Conservation (phyloP, 2,797 vertebrate genomes). For the Amniataba percoides region DNA sequence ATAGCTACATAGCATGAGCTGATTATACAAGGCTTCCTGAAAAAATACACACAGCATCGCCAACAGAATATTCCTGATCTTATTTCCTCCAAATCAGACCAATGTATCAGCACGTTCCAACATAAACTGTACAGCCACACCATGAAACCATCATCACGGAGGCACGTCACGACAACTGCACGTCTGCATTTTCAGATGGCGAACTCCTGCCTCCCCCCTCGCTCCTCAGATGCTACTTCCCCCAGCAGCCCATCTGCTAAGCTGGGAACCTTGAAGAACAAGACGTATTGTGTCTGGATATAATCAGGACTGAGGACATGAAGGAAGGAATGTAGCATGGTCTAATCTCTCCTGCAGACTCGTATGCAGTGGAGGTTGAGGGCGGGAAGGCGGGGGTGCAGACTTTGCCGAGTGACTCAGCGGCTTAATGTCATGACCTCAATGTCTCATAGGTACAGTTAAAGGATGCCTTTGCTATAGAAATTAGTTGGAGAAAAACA, state of each 20-base stretch:
- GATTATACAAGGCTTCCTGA: constrained; percentile 1
- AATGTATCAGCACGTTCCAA: constrained; percentile 25
- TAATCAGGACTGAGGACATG: constrained; percentile 78
- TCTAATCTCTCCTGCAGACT: constrained; percentile 83
- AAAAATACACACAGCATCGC: constrained; percentile 10
- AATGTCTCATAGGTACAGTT: constrained; percentile 47
- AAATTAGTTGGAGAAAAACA: constrained; percentile 42
- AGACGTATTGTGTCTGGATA: constrained; percentile 81
- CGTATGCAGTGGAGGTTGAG: constrained; percentile 41
- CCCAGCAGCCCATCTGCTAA: constrained; percentile 45
- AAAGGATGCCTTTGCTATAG: constrained; percentile 42
- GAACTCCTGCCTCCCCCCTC: constrained; percentile 42
- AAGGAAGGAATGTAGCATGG: constrained; percentile 75
- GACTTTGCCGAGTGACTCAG: constrained; percentile 60
- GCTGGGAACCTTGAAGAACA: constrained; percentile 70
- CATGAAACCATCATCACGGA: constrained; percentile 44
- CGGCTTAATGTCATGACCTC: constrained; percentile 39
- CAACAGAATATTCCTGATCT: neutral
- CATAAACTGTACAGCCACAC: constrained; percentile 29
- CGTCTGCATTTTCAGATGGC: constrained; percentile 59
- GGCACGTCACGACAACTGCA: constrained; percentile 26
- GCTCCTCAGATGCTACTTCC: constrained; percentile 31
- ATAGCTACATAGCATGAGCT: constrained; percentile 9
- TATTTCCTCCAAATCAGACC: constrained; percentile 37
- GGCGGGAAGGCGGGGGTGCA: neutral